Conservation (phyloP, 2,113 vertebrate genomes). For the Amblyornis subalaris region DNA sequence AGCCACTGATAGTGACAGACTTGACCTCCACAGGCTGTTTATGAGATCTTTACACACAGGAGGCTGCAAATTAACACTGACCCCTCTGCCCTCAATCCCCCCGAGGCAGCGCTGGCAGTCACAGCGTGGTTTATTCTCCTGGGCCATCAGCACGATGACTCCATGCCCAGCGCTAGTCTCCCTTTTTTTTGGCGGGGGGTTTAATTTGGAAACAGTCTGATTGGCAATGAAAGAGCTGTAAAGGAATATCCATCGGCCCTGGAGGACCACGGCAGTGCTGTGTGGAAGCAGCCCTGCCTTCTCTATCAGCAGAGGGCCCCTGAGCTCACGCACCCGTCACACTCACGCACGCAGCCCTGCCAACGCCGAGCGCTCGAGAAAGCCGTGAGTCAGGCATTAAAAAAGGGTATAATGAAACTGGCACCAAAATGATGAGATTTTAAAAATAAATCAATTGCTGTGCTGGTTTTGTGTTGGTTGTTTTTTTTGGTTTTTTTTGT, state of each 20-base stretch:
- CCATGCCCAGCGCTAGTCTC: neutral
- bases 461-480: neutral
- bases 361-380: neutral
- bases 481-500: neutral
- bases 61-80: neutral
- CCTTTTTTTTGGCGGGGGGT: accelerated
- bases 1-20: neutral
- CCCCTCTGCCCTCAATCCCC: neutral
- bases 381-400: slow-evolving; percentile 32
- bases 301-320: neutral
- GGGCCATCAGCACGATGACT: neutral
- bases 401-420: neutral
- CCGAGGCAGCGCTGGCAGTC: neutral
- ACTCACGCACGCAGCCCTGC: neutral
- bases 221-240: neutral
- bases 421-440: slow-evolving; percentile 18
- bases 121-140: neutral
- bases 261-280: neutral
- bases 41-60: neutral
- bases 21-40: neutral
- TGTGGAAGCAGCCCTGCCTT: neutral
- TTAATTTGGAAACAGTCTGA: neutral
- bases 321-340: neutral
- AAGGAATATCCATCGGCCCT: neutral
- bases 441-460: slow-evolving; percentile 32